phyloP scores from a whole-genome alignment of 2,888 invertebrate species.

The Orthosia incerta region DNA sequence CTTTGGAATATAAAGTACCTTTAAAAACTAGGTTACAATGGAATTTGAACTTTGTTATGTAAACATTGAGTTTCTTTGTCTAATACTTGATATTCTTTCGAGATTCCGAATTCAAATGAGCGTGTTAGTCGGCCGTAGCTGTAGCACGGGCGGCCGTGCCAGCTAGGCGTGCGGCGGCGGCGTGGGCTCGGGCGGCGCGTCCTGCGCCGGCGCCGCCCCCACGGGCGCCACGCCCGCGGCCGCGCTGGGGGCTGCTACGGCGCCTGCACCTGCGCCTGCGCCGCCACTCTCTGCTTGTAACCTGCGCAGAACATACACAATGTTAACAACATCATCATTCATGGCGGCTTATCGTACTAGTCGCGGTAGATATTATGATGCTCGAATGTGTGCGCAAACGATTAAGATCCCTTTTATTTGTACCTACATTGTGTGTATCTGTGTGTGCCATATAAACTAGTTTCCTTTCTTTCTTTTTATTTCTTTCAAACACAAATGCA shows the following conservation, averaged over 20 bases:
- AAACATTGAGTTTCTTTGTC: neutral
- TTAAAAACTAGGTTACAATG: neutral
- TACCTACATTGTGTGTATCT: no score
- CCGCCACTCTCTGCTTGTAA: slow-evolving; percentile 80
- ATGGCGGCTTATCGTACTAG: no score
- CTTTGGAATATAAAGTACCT: neutral
- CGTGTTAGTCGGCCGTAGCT: neutral
- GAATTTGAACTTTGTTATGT: neutral
- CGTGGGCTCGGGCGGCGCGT: slow-evolving; percentile 48
- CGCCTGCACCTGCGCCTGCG: slow-evolving; percentile 58
- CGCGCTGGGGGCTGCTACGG: slow-evolving; percentile 54
- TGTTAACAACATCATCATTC: neutral
- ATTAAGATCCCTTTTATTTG: no score
- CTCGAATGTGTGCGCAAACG: no score
- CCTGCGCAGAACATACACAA: slow-evolving; percentile 61
- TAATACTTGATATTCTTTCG: neutral
- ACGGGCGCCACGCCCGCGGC: slow-evolving; percentile 63
- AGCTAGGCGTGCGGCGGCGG: slow-evolving; percentile 36
- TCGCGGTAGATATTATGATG: no score
- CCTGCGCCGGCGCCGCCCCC: slow-evolving; percentile 48
- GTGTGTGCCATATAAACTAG: no score
- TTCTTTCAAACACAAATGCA: no score
- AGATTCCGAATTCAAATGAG: neutral
- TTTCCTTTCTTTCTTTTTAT: no score
- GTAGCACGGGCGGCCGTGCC: neutral